Base-by-base conservation (phyloP, 2,888 invertebrate species). In the Strigamia maritima region DNA sequence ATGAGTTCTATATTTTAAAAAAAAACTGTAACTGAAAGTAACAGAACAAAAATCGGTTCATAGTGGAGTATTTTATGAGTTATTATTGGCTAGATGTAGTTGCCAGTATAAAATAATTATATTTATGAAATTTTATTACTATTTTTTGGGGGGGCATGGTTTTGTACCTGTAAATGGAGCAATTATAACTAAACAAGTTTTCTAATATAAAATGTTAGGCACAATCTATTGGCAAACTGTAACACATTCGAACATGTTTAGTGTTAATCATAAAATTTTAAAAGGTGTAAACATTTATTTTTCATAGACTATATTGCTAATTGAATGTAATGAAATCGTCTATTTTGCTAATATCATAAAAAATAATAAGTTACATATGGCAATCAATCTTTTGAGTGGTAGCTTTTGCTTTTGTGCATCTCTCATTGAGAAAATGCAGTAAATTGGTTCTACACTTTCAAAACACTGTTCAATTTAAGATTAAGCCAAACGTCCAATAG, bases 181-280 rank as follows among this genome's bases (percentile, higher is more conserved):
- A 54, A 19, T 54, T 19, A 54, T 54, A 54, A 22, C 54, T 54
- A 54, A 54, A 54, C 54, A 19, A 19, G n/a, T 54, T 54, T 19
- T 54, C 54, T 54, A 54, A 54, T 54, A 54, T 54, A 54, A 54
- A 54, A 54, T 54, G 49, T 49, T 49, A 54, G 54, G 54, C 54
- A 54, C 54, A 54, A 54, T 54, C 54, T 54, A 54, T 54, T 54
- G 54, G 54, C 54, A n/a, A n/a, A 44, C 44, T 44, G 1, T 54
- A n/a, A 54, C 54, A 54, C 54, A 54, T 54, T 54, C 19, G 54
- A n/a, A 54, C 54, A 54, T 8, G 54, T 19, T 54, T 54, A 19
- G 54, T 54, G n/a, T 8, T 54, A 54, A 54, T 19, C 54, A 54
- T 54, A 54, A 54, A 54, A 54, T 54, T 54, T 54, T n/a, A 54